These are phyloP conservation scores for Ameiurus melas DNA, from an alignment of 2,113 vertebrate species.

Conservation along the genomic window DNA sequence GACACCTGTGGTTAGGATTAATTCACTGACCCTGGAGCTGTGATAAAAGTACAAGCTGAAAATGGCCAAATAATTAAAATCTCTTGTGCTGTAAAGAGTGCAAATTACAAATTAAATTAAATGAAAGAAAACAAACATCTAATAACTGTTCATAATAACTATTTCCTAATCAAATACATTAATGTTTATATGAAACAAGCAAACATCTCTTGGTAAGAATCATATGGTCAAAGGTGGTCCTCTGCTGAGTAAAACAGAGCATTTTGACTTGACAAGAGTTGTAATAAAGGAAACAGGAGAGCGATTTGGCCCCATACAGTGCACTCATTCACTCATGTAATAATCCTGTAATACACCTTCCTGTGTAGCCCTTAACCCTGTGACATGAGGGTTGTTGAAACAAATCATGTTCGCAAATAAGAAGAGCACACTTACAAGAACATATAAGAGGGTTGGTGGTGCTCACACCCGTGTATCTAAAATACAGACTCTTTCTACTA, in stretches of 20 bases:
- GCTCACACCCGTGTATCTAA: conserved; percentile 40
- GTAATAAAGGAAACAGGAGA: conserved; percentile 29
- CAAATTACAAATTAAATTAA: conserved; percentile 1
- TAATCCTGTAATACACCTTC: conserved; percentile 46
- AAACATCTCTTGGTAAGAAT: conserved; percentile 1
- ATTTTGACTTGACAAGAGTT: conserved; percentile 41
- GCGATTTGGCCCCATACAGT: conserved; percentile 37
- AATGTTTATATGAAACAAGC: neutral
- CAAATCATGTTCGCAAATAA: conserved; percentile 35
- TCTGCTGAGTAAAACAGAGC: conserved; percentile 27
- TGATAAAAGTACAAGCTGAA: neutral
- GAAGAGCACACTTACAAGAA: neutral
- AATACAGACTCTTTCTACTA: conserved; percentile 18
- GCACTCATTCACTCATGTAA: conserved; percentile 45
- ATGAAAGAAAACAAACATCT: neutral
- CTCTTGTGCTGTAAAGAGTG: neutral
- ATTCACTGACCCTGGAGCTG: neutral
- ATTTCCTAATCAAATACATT: neutral
- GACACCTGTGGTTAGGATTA: neutral
- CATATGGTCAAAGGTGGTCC: conserved; percentile 14
- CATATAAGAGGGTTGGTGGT: neutral
- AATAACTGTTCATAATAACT: neutral
- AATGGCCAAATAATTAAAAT: neutral
- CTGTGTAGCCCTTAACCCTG: conserved; percentile 40
- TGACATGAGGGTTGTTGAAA: conserved; percentile 42